Conservation (phyloP, 2,888 invertebrate genomes). For the Palloptera scutellata region DNA sequence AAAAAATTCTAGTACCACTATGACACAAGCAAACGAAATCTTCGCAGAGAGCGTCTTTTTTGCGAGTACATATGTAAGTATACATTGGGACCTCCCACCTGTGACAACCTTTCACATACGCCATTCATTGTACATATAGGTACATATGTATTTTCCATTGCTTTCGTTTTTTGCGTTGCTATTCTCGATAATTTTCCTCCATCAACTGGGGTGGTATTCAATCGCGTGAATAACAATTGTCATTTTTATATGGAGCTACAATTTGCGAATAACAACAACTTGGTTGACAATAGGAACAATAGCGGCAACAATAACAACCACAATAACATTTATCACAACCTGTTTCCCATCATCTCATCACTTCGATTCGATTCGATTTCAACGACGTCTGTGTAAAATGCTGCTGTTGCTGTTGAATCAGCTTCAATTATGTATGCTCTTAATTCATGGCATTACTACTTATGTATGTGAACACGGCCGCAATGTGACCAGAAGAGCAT, state of each 20-base stretch:
- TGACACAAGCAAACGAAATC: too few species aligned
- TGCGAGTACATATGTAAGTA: too few species aligned
- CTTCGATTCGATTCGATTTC: constrained; percentile 29
- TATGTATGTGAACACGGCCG: neutral
- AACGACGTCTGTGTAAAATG: too few species aligned
- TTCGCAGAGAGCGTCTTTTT: too few species aligned
- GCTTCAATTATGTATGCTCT: neutral
- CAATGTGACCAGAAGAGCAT: too few species aligned
- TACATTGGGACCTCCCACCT: too few species aligned
- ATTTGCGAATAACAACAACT: too few species aligned
- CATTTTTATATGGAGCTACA: neutral
- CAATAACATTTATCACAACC: constrained; percentile 19
- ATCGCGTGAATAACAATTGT: constrained; percentile 30
- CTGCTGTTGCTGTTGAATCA: neutral
- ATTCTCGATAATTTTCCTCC: neutral
- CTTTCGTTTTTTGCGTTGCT: neutral
- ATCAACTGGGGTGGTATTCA: constrained; percentile 41
- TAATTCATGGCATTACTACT: neutral
- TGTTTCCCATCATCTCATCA: constrained; percentile 35
- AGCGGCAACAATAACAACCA: constrained; percentile 17
- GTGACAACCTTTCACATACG: too few species aligned
- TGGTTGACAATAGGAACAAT: constrained; percentile 23
- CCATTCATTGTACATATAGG: neutral
- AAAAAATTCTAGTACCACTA: too few species aligned
- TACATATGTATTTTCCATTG: neutral